These are phyloP conservation scores for Coelopa pilipes DNA, from an alignment of 2,888 invertebrate genomes.

Conservation along the genomic window DNA sequence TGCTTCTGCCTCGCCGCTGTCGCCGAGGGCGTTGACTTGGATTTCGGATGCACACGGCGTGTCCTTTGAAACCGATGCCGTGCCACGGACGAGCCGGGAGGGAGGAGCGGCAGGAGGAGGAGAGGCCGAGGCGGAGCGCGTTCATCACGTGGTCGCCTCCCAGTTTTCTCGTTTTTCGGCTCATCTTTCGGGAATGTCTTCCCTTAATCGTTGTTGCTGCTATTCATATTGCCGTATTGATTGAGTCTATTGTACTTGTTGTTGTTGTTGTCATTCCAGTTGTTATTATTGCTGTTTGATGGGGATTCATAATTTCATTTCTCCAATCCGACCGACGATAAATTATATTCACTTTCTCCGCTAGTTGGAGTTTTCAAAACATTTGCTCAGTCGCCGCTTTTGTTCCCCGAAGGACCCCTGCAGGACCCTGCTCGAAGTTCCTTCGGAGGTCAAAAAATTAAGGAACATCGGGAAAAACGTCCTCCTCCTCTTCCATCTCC, in stretches of 20 bases:
- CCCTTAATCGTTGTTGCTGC: background rate
- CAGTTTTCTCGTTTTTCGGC: conserved; percentile 6
- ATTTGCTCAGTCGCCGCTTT: conserved; percentile 16
- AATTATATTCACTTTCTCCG: conserved; percentile 18
- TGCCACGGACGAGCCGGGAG: conserved; percentile 25
- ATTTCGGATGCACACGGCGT: conserved; percentile 23
- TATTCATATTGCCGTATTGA: background rate
- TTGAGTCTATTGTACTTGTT: background rate
- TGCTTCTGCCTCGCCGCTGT: background rate
- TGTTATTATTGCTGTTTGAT: background rate
- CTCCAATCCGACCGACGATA: too few relatives aligned
- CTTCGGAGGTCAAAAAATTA: too few relatives aligned
- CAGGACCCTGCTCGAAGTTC: background rate
- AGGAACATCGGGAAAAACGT: too few relatives aligned
- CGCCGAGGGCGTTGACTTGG: conserved; percentile 34
- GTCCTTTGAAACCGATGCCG: conserved; percentile 42
- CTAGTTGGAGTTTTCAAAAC: background rate
- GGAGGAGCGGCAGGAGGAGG: background rate
- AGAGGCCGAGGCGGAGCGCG: background rate
- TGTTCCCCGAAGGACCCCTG: background rate
- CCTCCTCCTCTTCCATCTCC: background rate
- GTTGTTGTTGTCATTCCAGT: background rate
- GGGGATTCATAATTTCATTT: too few relatives aligned
- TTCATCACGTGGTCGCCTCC: conserved; percentile 22
- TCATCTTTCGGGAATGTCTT: background rate